These are phyloP conservation scores for Hirtodrosophila confusa DNA, from an alignment of 2,888 invertebrate species.

Conservation along the genomic window DNA sequence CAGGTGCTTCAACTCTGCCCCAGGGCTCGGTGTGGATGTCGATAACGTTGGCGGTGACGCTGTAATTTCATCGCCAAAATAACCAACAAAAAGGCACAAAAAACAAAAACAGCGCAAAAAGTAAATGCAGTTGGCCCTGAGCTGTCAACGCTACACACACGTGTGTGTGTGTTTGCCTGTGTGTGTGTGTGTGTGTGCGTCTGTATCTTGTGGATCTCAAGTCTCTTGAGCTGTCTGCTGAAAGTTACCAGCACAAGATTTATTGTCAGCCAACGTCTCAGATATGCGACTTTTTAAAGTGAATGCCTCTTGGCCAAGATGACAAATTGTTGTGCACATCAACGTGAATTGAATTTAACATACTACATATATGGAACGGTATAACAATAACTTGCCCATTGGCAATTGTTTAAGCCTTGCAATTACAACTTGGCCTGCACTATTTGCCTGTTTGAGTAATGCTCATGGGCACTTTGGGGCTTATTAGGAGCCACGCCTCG, in stretches of 20 bases:
- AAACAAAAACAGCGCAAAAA: constrained; percentile 42
- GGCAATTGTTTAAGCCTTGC: constrained; percentile 37
- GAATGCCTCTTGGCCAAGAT: constrained; percentile 68
- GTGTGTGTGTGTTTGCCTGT: neutral
- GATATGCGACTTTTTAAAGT: constrained; percentile 67
- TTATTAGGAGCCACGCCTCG: constrained; percentile 18
- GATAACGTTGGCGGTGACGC: constrained; percentile 40
- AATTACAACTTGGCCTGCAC: constrained; percentile 1
- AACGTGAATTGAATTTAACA: constrained; percentile 13
- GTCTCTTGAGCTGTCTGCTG: constrained; percentile 32
- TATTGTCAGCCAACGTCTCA: constrained; percentile 63
- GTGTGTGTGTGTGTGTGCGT: constrained; percentile 17
- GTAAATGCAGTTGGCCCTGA: constrained; percentile 79
- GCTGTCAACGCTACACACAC: constrained; percentile 61
- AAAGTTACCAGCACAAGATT: constrained; percentile 69
- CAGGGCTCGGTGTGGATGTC: constrained; percentile 42
- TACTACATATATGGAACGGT: neutral
- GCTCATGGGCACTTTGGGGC: constrained; percentile 21
- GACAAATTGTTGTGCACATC: constrained; percentile 63
- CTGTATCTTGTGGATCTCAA: constrained; percentile 42
- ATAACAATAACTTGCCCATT: constrained; percentile 22
- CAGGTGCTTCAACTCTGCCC: constrained; percentile 71
- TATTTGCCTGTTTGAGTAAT: constrained; percentile 13
- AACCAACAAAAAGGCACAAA: constrained; percentile 20
- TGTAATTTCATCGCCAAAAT: constrained; percentile 74